These are phyloP conservation scores for Gnathonemus longibarbis DNA, from an alignment of 2,113 vertebrate species.

Conservation along the genomic window DNA sequence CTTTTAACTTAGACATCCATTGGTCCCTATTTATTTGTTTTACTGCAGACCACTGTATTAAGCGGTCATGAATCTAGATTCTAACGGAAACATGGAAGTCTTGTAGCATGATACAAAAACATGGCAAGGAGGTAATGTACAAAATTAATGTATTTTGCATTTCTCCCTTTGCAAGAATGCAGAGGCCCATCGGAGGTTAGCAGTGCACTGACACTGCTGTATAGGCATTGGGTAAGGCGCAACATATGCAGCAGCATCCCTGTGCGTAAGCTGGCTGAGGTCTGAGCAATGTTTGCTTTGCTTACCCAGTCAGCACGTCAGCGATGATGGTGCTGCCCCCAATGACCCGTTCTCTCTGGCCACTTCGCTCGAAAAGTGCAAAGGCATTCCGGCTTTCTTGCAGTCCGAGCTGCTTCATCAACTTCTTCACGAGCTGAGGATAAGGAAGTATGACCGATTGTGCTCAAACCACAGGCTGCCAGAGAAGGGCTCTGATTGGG, in stretches of 20 bases:
- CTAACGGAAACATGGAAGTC: background rate
- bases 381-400: slow-evolving; percentile 81
- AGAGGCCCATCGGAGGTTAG: background rate
- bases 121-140: background rate
- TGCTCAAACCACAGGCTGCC: background rate
- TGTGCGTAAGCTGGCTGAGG: background rate
- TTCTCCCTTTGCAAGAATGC: background rate
- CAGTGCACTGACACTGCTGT: background rate
- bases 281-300: slow-evolving; percentile 59
- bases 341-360: slow-evolving; percentile 73
- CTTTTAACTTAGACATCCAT: background rate
- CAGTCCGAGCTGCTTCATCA: slow-evolving; percentile 79
- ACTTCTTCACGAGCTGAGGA: slow-evolving; percentile 75
- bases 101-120: background rate
- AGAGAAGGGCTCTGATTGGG: background rate
- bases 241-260: background rate
- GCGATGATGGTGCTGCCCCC: slow-evolving; percentile 74
- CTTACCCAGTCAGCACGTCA: slow-evolving; percentile 88
- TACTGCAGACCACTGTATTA: background rate
- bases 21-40: background rate
- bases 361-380: slow-evolving; percentile 79
- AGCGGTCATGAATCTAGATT: background rate
- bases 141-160: background rate
- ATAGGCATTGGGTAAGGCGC: background rate
- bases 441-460: background rate